Percentiles rank a stretch among this genome's conserved stretches.
Conservation (phyloP, 2,113 vertebrate genomes). For the Vulpes lagopus region DNA sequence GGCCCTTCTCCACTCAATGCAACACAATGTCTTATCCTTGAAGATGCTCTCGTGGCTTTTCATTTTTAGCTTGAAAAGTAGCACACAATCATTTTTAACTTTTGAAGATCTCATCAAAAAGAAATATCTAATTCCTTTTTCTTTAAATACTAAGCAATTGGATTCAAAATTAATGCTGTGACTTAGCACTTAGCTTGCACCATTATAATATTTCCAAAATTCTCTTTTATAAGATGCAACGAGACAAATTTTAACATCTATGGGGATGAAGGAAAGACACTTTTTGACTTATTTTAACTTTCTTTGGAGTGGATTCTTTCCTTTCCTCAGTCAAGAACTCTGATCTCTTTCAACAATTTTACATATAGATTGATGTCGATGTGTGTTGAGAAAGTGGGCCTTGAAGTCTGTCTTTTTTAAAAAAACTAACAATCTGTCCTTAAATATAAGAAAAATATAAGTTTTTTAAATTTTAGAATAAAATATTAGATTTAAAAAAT, state of each 20-base stretch:
- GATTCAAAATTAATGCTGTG: neutral
- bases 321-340: neutral
- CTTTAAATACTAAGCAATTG: conserved; percentile 22
- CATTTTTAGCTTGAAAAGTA: conserved; percentile 24
- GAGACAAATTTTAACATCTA: neutral
- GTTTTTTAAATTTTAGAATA: conserved; percentile 37
- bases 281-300: conserved; percentile 8
- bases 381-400: neutral
- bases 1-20: neutral
- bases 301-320: neutral
- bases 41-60: neutral
- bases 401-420: neutral
- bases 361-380: neutral
- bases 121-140: neutral
- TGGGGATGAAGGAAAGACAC: neutral
- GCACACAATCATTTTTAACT: conserved; percentile 2
- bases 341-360: neutral
- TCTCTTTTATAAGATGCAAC: neutral
- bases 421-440: neutral
- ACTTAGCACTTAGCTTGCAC: neutral
- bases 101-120: conserved; percentile 38
- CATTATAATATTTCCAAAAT: neutral
- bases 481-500: neutral
- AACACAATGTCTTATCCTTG: rapidly evolving
- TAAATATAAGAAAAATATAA: neutral